Evolutionary conservation across 2,888 invertebrate species (phyloP), one percentile per base, ranked within the genome.

Genomic region (Scaptomyza polygonia): DNA sequence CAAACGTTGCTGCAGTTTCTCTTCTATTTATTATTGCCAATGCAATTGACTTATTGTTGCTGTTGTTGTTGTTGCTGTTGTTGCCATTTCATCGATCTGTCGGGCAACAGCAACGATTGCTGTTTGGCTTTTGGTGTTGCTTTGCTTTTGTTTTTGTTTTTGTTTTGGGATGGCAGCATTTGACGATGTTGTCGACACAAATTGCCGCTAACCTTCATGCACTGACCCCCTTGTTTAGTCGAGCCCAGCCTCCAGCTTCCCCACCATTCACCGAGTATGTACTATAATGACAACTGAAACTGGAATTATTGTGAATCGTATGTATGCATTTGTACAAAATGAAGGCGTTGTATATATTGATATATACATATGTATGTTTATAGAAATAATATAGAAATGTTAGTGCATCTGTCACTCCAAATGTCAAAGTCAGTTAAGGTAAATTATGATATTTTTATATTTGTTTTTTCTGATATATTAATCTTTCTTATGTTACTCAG

Each of bases 131-230:
- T 68, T 48, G 32, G 55, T 52, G 39, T 72, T 75, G 71, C 79
- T 64, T 74, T 75, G 71, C 79, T 70, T 74, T 72, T 76, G 68
- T 79, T 77, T 64, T 74, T 75, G 71, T 76, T 70, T 74, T 72
- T 76, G 68, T 79, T 77, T 77, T 52, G 59, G 72, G 48, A 39
- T 66, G 57, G 57, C 72, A 47, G 57, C 71, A 55, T 72, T 65
- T 67, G 77, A 63, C 62, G 73, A 57, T 55, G 64, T 77, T 79
- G 86, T 81, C 87, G 88, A 85, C 82, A 79, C 79, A 87, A 82
- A 82, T 83, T 83, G 88, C 84, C 81, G 80, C 86, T 84, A 83
- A 83, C 88, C 83, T 83, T 75, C 72, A 77, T 86, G 72, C 67
- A 72, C 45, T 78, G 81, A 81, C 80, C 80, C 80, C 56, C 76